Conservation (phyloP, 2,888 invertebrate genomes). For the Apamea monoglypha region DNA sequence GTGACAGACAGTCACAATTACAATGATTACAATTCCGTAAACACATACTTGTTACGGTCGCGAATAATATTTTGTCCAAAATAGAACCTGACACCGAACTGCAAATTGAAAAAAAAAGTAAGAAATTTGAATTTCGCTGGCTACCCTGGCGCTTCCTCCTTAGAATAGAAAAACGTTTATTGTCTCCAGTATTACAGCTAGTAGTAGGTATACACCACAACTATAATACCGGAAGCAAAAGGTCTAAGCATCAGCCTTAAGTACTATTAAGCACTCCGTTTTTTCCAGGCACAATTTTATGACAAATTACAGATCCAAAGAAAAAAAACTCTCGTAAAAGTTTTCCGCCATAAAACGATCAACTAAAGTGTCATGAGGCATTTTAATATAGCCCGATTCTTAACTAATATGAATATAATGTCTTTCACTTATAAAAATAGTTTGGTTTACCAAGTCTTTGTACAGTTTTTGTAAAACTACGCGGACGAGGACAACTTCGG, state of each 20-base stretch:
- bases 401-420: constrained; percentile 52
- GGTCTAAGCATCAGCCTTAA: not conserved
- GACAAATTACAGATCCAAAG: constrained; percentile 1
- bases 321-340: not conserved
- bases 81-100: no score
- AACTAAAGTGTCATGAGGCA: constrained; percentile 43
- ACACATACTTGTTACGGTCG: no score
- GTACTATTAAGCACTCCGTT: not conserved
- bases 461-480: constrained; percentile 56
- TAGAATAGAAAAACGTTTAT: no score
- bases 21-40: no score
- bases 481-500: constrained; percentile 49
- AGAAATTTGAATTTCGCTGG: no score
- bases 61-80: no score
- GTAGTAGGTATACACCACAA: no score
- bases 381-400: constrained; percentile 45
- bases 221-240: no score
- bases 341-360: constrained; percentile 15
- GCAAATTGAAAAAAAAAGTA: no score
- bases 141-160: no score
- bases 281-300: not conserved
- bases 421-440: constrained; percentile 44
- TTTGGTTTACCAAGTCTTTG: constrained; percentile 51
- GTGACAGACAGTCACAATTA: no score
- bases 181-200: no score